A percentile compares a stretch with the other conserved stretches of the same genome.
phyloP scores from a whole-genome alignment of 2,888 invertebrate species.

The Drosophila mimica region DNA sequence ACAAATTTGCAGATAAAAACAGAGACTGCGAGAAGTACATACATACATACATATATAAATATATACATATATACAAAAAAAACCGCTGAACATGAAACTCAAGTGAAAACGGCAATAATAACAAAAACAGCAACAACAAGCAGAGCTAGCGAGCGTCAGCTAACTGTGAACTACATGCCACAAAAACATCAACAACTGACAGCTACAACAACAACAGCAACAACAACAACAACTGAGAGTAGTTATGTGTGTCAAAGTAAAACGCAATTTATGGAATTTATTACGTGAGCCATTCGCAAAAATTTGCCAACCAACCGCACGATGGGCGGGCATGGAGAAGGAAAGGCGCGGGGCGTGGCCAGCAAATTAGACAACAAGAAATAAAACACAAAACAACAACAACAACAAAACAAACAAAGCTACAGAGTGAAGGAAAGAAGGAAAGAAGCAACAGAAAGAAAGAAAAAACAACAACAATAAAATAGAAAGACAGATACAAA shows the following conservation, averaged over 20 bases:
- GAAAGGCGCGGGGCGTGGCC: constrained; percentile 33
- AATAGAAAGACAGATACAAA: constrained; percentile 38
- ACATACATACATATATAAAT: background rate
- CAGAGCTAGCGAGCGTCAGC: constrained; percentile 54
- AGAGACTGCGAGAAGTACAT: constrained; percentile 45
- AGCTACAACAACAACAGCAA: constrained; percentile 44
- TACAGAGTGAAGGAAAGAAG: constrained; percentile 1
- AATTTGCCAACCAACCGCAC: constrained; percentile 49
- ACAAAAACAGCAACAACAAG: constrained; percentile 30
- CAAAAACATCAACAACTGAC: constrained; percentile 58
- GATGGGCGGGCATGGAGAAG: constrained; percentile 6
- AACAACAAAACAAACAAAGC: constrained; percentile 20
- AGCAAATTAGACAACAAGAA: constrained; percentile 43
- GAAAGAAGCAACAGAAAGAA: constrained; percentile 2
- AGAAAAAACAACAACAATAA: constrained; percentile 12
- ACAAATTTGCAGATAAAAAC: constrained; percentile 70
- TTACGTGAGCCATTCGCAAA: constrained; percentile 76
- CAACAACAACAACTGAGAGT: constrained; percentile 36
- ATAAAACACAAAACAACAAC: constrained; percentile 10
- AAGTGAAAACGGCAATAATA: constrained; percentile 57
- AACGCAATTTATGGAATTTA: constrained; percentile 79
- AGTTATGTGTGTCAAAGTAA: constrained; percentile 77
- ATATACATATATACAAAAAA: background rate
- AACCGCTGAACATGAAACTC: constrained; percentile 58
- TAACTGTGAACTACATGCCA: constrained; percentile 66